These are phyloP conservation scores for Falco rusticolus DNA, from an alignment of 2,797 vertebrate species.

Conservation along the genomic window DNA sequence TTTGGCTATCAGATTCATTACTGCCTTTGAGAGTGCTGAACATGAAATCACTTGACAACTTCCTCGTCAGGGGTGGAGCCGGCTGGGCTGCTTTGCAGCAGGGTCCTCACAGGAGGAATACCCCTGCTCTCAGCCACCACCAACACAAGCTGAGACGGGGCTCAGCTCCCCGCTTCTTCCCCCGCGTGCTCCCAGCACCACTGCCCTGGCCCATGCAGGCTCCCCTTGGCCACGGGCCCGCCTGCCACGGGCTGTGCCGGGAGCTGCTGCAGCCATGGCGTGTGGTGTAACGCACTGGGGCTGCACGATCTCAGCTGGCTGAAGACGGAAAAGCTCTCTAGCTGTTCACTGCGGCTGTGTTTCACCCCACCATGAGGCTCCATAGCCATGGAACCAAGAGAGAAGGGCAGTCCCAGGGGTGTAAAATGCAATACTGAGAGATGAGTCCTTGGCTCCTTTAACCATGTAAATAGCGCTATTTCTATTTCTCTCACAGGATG, in stretches of 20 bases:
- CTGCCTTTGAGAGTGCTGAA: background rate
- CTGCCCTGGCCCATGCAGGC: background rate
- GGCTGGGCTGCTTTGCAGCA: background rate
- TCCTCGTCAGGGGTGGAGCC: background rate
- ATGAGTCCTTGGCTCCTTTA: background rate
- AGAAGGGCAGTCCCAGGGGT: background rate
- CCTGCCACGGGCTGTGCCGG: accelerated
- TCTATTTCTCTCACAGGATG: background rate
- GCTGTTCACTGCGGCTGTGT: background rate
- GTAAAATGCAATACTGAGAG: background rate
- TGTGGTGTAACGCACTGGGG: background rate
- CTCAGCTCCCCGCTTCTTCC: background rate
- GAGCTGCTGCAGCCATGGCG: accelerated
- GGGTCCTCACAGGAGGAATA: background rate
- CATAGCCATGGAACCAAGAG: background rate
- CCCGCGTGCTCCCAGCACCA: accelerated
- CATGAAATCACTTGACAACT: background rate
- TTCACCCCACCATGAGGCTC: background rate
- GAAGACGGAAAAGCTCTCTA: background rate
- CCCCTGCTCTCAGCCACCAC: background rate
- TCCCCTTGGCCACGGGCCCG: background rate
- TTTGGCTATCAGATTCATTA: constrained; percentile 1
- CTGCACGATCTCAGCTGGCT: background rate
- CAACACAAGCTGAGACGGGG: accelerated
- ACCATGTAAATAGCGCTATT: background rate